Evolutionary conservation across 2,888 invertebrate genomes (phyloP).

Genomic region (Pheosia gnoma): DNA sequence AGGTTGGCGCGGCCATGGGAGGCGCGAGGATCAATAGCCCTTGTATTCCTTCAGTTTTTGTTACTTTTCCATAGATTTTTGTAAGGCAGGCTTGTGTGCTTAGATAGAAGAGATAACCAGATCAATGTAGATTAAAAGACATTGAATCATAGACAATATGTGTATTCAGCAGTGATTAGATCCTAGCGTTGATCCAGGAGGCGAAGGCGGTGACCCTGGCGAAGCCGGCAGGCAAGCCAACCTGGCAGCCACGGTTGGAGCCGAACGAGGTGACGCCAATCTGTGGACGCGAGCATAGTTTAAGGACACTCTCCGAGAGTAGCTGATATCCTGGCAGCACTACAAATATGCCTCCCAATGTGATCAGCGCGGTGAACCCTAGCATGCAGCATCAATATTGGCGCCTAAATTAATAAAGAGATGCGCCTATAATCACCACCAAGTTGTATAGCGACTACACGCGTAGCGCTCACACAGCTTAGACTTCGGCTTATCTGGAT

Average conservation of each 20-base stretch:
- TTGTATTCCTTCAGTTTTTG: no score
- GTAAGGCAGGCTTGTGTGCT: no score
- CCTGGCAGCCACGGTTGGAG: conserved; percentile 31
- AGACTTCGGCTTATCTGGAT: no score
- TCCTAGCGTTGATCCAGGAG: conserved; percentile 32
- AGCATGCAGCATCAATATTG: not conserved
- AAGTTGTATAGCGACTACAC: no score
- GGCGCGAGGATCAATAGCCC: no score
- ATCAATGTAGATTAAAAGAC: no score
- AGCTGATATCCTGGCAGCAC: not conserved
- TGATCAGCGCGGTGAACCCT: not conserved
- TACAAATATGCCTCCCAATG: not conserved
- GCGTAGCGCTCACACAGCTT: no score
- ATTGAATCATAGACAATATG: no score
- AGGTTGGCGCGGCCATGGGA: no score
- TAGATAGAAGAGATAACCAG: no score
- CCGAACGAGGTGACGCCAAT: conserved; percentile 38
- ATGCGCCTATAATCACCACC: no score
- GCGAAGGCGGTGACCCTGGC: conserved; percentile 38
- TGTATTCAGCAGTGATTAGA: conserved; percentile 10
- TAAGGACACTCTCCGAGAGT: not conserved
- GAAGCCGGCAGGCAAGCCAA: conserved; percentile 33
- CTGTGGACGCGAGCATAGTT: conserved; percentile 15
- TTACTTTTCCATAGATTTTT: no score
- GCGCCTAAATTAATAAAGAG: not conserved